A percentile compares a stretch with the other conserved stretches of the same genome.
Conservation (phyloP, 2,113 vertebrate species). For the Cebus imitator region DNA sequence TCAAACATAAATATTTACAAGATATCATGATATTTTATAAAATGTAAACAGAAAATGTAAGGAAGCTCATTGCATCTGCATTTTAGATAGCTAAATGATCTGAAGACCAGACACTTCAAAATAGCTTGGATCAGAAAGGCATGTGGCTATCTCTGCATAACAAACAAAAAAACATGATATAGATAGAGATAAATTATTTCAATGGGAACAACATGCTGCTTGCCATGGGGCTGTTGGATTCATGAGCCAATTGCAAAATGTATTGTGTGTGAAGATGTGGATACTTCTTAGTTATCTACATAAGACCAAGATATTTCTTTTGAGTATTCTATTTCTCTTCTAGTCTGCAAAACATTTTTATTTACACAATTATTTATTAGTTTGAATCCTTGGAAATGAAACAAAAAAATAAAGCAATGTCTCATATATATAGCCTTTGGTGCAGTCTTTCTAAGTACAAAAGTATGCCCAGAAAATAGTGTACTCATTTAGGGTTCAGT, state of each 20-base stretch:
- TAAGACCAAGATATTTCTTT: background rate
- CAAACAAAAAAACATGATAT: background rate
- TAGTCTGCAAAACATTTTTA: background rate
- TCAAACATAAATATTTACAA: conserved; percentile 40
- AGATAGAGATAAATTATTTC: background rate
- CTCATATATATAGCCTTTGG: background rate
- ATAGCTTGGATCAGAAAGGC: conserved; percentile 9
- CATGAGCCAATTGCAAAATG: background rate
- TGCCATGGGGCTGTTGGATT: conserved; percentile 17
- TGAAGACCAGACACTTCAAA: conserved; percentile 16
- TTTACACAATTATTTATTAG: background rate
- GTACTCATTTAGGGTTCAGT: background rate
- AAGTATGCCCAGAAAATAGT: background rate
- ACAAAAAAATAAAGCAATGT: background rate
- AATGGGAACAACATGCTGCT: background rate
- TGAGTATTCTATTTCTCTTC: background rate
- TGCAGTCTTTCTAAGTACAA: background rate
- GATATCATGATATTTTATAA: background rate
- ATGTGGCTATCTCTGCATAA: conserved; percentile 26
- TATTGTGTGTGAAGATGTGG: background rate
- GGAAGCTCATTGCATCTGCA: background rate
- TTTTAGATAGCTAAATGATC: background rate
- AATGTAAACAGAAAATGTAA: conserved; percentile 28
- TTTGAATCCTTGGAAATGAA: background rate
- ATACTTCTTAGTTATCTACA: background rate